Base-by-base conservation (phyloP, 2,113 vertebrate species). In the Mungos mungo region DNA sequence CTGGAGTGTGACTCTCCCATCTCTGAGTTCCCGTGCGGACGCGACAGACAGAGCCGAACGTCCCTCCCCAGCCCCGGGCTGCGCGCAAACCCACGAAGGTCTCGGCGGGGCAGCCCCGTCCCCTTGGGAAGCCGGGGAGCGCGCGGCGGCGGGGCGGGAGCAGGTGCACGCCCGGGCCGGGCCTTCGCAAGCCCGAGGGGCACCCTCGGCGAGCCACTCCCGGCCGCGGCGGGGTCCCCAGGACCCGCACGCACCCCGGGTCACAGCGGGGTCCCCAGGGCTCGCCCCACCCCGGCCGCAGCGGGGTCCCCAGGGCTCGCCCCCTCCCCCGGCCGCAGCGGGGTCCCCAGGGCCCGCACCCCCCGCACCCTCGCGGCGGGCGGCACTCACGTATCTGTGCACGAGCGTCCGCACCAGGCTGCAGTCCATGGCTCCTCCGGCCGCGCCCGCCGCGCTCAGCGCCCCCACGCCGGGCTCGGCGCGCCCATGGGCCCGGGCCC, bases 331-430 rank as follows among this genome's bases (percentile, higher is more conserved):
- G 65, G 47, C 19, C 57, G 5, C 80, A 16, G 31, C 16, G 10
- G 5, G 80, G 52, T 31, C 19, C 47, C 0, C 4, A 2, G 18
- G 52, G 52, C 72, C 31, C 8, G 57, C 29, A 33, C 57, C 35
- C 52, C 60, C 54, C 57, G n/a, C 41, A 45, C 66, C 10, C 74
- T 27, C 74, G 71, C 54, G 41, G 38, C 47, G 33, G 19, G 10
- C 18, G 3, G 27, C 96, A 99, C 99, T 99, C 98, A 99, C 99
- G 95, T 99, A 99, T 99, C 99, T 98, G 98, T 98, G 99, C 98
- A 99, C 99, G 97, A 99, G 99, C 96, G 98, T 99, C 98, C 99
- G 99, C 74, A 99, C 98, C 45, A 98, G 98, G 98, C 99, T 99
- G 98, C 99, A 99, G 98, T 99, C 99, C 99, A 99, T 99, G 98